These are phyloP conservation scores for Propithecus perrieri DNA, from an alignment of 2,797 vertebrate species.

Conservation along the genomic window DNA sequence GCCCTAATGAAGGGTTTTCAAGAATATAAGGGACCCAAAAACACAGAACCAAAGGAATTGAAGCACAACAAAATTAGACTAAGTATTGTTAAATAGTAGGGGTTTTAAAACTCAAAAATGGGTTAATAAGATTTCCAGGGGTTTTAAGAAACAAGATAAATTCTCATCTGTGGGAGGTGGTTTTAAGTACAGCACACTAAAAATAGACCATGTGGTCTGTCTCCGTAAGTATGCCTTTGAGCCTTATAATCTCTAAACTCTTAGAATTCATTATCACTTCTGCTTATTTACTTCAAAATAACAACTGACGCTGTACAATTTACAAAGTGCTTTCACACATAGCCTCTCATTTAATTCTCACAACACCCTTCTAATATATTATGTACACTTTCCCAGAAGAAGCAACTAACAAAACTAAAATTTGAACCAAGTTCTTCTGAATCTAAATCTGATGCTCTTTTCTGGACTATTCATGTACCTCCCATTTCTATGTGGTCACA, in stretches of 20 bases:
- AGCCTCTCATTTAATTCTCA: slow-evolving; percentile 72
- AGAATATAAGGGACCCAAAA: background rate
- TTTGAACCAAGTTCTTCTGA: slow-evolving; percentile 16
- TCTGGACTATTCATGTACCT: background rate
- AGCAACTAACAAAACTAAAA: slow-evolving; percentile 45
- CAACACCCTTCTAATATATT: slow-evolving; percentile 60
- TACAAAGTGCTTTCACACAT: slow-evolving; percentile 66
- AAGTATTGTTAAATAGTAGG: background rate
- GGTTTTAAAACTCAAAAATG: slow-evolving; percentile 44
- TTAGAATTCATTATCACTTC: slow-evolving; percentile 69
- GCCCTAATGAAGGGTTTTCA: background rate
- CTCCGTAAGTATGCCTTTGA: slow-evolving; percentile 40
- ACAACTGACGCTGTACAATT: slow-evolving; percentile 66
- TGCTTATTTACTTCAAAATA: slow-evolving; percentile 75
- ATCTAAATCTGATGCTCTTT: slow-evolving; percentile 40
- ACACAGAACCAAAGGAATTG: background rate
- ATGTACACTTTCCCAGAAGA: slow-evolving; percentile 32
- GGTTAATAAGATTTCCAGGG: background rate
- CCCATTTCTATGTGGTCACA: background rate
- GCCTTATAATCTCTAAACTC: slow-evolving; percentile 48
- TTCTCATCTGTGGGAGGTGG: background rate
- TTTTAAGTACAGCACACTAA: background rate
- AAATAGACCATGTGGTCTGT: background rate
- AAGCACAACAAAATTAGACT: background rate
- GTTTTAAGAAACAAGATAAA: slow-evolving; percentile 8